Conservation (phyloP, 2,888 invertebrate genomes). For the Diarsia brunnea region DNA sequence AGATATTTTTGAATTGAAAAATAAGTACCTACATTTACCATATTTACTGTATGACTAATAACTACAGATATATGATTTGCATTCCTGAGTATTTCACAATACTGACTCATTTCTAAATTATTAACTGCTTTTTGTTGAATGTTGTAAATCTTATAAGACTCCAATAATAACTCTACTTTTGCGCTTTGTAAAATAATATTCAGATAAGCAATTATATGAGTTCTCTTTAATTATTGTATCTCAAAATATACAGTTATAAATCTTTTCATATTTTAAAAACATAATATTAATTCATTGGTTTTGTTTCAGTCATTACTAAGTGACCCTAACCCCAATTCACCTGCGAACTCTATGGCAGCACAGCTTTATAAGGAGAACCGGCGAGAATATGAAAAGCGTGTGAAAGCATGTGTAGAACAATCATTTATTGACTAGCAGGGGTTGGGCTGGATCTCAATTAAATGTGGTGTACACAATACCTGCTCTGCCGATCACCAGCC, state of each 20-base stretch:
- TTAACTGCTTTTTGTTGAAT: background rate
- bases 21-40: background rate
- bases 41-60: constrained; percentile 23
- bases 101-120: background rate
- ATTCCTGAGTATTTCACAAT: constrained; percentile 36
- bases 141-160: constrained; percentile 36
- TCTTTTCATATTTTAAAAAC: background rate
- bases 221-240: background rate
- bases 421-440: constrained; percentile 98
- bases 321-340: constrained; percentile 99
- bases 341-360: constrained; percentile 99
- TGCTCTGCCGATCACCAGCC: constrained; percentile 74
- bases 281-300: constrained; percentile 29
- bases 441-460: constrained; percentile 74
- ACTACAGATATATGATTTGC: background rate
- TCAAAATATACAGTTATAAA: background rate
- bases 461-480: constrained; percentile 75
- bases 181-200: background rate
- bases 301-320: constrained; percentile 98
- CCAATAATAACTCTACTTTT: background rate
- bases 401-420: constrained; percentile 99
- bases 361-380: constrained; percentile 99
- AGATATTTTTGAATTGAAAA: background rate
- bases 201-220: background rate
- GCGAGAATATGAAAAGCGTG: constrained; percentile 99